Evolutionary conservation across 2,888 invertebrate genomes (phyloP).

Genomic region (Pristionchus exspectatus): DNA sequence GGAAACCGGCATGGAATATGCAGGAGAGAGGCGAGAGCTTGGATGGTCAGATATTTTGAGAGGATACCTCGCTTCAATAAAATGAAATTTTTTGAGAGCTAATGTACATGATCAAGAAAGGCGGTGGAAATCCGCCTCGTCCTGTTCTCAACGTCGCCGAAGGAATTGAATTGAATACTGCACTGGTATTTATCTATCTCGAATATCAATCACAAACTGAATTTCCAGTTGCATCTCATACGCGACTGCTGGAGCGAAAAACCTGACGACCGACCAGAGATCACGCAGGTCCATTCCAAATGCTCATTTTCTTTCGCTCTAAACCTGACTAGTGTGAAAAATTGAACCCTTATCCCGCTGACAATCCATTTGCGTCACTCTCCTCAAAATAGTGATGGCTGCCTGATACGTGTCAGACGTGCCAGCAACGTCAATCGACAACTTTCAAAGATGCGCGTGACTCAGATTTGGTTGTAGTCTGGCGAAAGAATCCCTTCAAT

Average conservation of each 20-base stretch:
- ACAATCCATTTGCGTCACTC: background rate
- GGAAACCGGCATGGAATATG: slow-evolving; percentile 6
- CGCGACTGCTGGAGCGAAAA: slow-evolving; percentile 51
- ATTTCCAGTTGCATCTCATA: slow-evolving; percentile 43
- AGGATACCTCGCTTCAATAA: too few species aligned
- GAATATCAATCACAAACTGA: too few species aligned
- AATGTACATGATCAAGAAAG: slow-evolving; percentile 51
- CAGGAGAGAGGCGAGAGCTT: background rate
- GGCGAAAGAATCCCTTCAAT: background rate
- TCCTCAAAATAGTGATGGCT: background rate
- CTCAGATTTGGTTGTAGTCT: background rate
- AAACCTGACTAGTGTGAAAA: background rate
- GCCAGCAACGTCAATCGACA: background rate
- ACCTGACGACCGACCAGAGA: slow-evolving; percentile 36
- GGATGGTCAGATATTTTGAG: slow-evolving; percentile 35
- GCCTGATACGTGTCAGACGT: background rate
- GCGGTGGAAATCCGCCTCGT: slow-evolving; percentile 27
- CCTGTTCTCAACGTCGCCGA: slow-evolving; percentile 19
- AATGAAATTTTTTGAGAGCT: background rate
- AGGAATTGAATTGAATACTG: slow-evolving; percentile 45
- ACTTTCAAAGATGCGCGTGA: background rate
- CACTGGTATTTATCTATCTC: background rate
- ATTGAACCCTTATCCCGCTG: background rate
- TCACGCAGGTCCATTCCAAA: background rate
- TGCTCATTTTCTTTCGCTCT: background rate